Conservation (phyloP, 2,888 invertebrate genomes). For the Oscheius onirici region DNA sequence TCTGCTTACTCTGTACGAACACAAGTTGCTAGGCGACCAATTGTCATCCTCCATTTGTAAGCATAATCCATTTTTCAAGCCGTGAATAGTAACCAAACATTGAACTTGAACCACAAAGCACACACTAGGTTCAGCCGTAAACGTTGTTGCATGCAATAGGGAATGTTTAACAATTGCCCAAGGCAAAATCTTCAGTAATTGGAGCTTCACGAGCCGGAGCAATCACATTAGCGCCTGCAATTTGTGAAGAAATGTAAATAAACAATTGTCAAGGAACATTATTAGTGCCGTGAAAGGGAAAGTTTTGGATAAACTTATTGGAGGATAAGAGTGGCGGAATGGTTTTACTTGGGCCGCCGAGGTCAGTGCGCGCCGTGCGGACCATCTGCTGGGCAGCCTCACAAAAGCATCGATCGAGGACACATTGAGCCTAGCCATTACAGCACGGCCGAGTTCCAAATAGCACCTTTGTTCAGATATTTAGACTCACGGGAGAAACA, state of each 20-base stretch:
- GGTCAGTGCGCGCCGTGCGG: conserved; percentile 21
- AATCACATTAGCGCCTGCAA: conserved; percentile 26
- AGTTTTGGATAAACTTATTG: conserved; percentile 37
- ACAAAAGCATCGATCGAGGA: conserved; percentile 27
- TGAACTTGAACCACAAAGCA: too few relatives aligned
- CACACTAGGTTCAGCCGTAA: conserved; percentile 8
- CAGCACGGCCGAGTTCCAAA: conserved; percentile 8
- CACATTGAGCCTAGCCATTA: conserved; percentile 20
- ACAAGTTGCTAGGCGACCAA: too few relatives aligned
- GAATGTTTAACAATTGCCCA: conserved; percentile 28
- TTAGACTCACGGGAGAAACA: too few relatives aligned
- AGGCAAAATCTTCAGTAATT: conserved; percentile 28
- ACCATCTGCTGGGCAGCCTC: conserved; percentile 23
- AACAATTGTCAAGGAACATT: background rate
- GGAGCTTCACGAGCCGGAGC: conserved; percentile 13
- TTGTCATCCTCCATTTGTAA: too few relatives aligned
- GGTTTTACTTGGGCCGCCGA: background rate
- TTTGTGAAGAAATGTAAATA: conserved; percentile 4
- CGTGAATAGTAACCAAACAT: too few relatives aligned
- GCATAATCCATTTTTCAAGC: too few relatives aligned
- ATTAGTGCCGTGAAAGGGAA: conserved; percentile 22
- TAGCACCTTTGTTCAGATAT: background rate
- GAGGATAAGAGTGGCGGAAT: conserved; percentile 21
- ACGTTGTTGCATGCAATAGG: conserved; percentile 5
- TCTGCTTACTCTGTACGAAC: too few relatives aligned